These are phyloP conservation scores for Dromaius novaehollandiae DNA, from an alignment of 2,113 vertebrate species.

Conservation along the genomic window DNA sequence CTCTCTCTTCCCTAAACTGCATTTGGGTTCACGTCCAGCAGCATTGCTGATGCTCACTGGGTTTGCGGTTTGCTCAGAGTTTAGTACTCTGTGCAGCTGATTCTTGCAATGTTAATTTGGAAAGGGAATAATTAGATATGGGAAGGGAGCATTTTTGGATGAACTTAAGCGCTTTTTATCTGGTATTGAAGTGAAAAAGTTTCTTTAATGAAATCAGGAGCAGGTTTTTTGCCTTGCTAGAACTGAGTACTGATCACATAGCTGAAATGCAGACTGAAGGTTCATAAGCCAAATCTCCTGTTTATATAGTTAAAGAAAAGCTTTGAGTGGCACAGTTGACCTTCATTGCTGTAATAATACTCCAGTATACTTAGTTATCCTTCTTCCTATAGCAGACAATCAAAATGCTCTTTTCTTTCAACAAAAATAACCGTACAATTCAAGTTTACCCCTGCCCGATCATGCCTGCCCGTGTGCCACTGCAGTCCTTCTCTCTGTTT, in stretches of 20 bases:
- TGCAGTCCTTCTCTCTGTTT: not conserved
- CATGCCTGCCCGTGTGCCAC: fast-evolving
- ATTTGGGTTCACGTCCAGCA: not conserved
- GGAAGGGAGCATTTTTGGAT: not conserved
- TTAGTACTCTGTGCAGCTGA: not conserved
- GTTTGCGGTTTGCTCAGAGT: not conserved
- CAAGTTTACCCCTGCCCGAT: not conserved
- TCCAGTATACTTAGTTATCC: not conserved
- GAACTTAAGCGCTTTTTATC: not conserved
- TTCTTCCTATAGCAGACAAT: fast-evolving
- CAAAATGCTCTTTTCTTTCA: not conserved
- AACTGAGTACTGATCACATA: fast-evolving
- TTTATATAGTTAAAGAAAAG: fast-evolving
- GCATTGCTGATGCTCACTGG: fast-evolving
- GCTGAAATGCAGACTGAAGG: not conserved
- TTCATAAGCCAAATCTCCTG: not conserved
- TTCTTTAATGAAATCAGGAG: fast-evolving
- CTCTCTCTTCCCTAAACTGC: not conserved
- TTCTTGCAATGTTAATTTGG: not conserved
- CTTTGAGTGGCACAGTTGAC: fast-evolving
- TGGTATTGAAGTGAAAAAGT: not conserved
- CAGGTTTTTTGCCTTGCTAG: not conserved
- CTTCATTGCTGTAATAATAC: fast-evolving
- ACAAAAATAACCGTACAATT: not conserved
- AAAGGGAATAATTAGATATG: too few species aligned